Evolutionary conservation across 2,113 vertebrate genomes (phyloP).

Genomic region (Lanius collurio): DNA sequence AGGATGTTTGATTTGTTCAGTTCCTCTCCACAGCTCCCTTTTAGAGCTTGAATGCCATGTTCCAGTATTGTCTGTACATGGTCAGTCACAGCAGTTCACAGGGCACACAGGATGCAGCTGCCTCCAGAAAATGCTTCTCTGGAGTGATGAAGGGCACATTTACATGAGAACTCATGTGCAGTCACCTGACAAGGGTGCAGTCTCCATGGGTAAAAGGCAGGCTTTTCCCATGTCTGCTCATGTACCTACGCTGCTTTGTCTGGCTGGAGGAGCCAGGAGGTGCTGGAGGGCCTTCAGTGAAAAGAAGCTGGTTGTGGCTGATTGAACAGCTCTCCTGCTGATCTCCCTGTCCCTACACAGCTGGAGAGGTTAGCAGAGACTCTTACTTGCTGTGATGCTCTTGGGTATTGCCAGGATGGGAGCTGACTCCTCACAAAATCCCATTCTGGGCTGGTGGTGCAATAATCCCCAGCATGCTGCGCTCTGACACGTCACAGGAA

Average conservation of each 20-base stretch:
- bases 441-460: not conserved
- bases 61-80: not conserved
- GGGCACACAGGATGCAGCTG: not conserved
- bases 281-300: not conserved
- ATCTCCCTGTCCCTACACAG: accelerated
- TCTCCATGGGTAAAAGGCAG: not conserved
- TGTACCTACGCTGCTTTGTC: not conserved
- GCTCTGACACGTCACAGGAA: not conserved
- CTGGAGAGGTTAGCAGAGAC: not conserved
- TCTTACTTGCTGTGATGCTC: not conserved
- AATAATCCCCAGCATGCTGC: not conserved
- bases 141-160: not conserved
- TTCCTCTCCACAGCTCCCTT: not conserved
- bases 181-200: not conserved
- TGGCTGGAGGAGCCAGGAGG: not conserved
- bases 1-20: not conserved
- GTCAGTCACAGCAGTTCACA: not conserved
- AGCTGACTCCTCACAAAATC: not conserved
- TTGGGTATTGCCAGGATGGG: not conserved
- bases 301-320: not conserved
- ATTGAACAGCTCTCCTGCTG: not conserved
- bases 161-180: not conserved
- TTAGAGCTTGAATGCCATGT: not conserved
- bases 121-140: not conserved
- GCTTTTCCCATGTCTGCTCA: not conserved